A percentile compares a stretch with the other conserved stretches of the same genome.
phyloP scores from a whole-genome alignment of 1,140 invertebrate genomes.

The Drosophila mojavensis region DNA sequence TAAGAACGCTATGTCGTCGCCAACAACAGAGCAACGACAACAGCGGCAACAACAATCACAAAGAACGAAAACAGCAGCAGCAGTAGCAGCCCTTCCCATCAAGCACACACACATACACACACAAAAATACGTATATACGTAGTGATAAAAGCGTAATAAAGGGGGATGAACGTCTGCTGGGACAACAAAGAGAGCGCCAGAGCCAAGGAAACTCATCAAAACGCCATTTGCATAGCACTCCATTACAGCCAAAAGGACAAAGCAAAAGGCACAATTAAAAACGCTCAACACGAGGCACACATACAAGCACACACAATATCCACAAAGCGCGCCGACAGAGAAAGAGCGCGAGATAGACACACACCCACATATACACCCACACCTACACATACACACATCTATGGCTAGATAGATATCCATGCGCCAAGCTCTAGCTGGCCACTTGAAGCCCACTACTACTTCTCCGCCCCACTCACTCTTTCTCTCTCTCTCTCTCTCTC shows the following conservation, averaged over 20 bases:
- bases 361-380: not conserved
- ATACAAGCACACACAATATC: slow-evolving; percentile 10
- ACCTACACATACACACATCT: slow-evolving; percentile 2
- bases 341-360: slow-evolving; percentile 2
- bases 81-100: slow-evolving; percentile 58
- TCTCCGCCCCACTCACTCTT: slow-evolving; percentile 1
- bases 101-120: slow-evolving; percentile 30
- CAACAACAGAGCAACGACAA: slow-evolving; percentile 56
- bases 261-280: slow-evolving; percentile 78
- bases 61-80: slow-evolving; percentile 41
- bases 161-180: slow-evolving; percentile 72
- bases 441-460: slow-evolving; percentile 46
- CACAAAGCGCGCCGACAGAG: slow-evolving; percentile 4
- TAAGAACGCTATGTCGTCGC: slow-evolving; percentile 50
- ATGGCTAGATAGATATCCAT: not conserved
- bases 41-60: slow-evolving; percentile 34
- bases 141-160: slow-evolving; percentile 51
- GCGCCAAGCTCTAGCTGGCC: slow-evolving; percentile 41
- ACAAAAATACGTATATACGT: slow-evolving; percentile 22
- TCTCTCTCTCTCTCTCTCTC: not conserved
- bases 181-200: slow-evolving; percentile 56
- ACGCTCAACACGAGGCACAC: slow-evolving; percentile 49
- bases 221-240: slow-evolving; percentile 82
- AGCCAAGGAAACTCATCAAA: slow-evolving; percentile 81
- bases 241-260: slow-evolving; percentile 81